Conservation (phyloP, 2,113 vertebrate species). For the Engystomops pustulosus region DNA sequence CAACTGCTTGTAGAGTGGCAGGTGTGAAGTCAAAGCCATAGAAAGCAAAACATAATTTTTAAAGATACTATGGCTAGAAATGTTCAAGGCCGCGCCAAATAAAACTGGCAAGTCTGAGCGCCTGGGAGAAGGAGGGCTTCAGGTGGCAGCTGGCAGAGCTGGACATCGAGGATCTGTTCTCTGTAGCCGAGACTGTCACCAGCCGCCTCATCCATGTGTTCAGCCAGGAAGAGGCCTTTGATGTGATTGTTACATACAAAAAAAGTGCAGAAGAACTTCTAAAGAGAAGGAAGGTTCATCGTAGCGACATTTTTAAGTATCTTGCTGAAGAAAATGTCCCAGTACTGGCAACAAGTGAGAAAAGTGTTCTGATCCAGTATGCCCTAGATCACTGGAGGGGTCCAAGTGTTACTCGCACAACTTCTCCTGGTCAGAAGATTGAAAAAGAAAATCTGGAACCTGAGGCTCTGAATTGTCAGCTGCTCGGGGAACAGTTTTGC, state of each 20-base stretch:
- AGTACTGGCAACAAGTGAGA: slow-evolving; percentile 81
- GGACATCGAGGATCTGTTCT: slow-evolving; percentile 73
- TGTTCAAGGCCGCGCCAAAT: too few relatives aligned
- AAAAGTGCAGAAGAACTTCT: slow-evolving; percentile 87
- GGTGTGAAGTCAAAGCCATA: too few relatives aligned
- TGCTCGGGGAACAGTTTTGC: slow-evolving; percentile 88
- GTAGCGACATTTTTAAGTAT: slow-evolving; percentile 90
- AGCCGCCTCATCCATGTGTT: slow-evolving; percentile 82
- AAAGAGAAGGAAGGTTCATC: slow-evolving; percentile 85
- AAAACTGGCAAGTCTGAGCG: slow-evolving; percentile 77
- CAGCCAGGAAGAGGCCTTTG: slow-evolving; percentile 78
- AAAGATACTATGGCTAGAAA: too few relatives aligned
- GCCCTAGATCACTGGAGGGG: slow-evolving; percentile 81
- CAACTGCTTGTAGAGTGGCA: too few relatives aligned
- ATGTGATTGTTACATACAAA: slow-evolving; percentile 83
- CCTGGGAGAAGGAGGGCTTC: slow-evolving; percentile 76
- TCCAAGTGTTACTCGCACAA: not conserved
- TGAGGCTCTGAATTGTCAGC: slow-evolving; percentile 66
- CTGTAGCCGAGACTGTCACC: slow-evolving; percentile 87
- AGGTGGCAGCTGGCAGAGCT: slow-evolving; percentile 72
- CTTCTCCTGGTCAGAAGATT: not conserved
- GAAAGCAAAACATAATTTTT: too few relatives aligned
- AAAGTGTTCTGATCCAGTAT: slow-evolving; percentile 82
- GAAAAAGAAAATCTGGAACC: slow-evolving; percentile 53
- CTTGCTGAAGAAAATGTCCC: slow-evolving; percentile 76